Percentiles rank a stretch among this genome's conserved stretches.
phyloP scores from a whole-genome alignment of 2,113 vertebrate genomes.

The Poecile atricapillus region DNA sequence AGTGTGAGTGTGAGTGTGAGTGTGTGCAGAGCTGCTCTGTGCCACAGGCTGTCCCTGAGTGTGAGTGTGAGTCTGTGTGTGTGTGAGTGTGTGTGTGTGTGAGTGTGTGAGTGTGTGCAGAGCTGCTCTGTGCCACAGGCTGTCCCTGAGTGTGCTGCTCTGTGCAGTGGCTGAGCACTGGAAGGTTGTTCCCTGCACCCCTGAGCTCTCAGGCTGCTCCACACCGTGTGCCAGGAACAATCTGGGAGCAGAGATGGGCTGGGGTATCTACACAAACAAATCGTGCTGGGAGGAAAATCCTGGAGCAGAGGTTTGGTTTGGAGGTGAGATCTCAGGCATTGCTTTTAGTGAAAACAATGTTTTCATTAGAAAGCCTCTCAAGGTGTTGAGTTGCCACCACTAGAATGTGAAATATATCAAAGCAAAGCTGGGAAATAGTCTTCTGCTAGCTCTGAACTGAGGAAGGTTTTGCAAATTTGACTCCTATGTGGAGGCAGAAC shows the following conservation, averaged over 20 bases:
- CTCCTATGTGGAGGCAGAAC: neutral
- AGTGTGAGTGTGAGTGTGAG: too few relatives aligned
- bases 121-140: neutral
- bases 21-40: too few relatives aligned
- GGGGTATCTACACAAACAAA: neutral
- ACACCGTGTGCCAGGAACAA: rapidly evolving
- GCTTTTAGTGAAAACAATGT: neutral
- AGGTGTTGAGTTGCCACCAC: neutral
- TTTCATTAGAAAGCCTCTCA: neutral
- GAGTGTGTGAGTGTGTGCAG: neutral
- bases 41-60: too few relatives aligned
- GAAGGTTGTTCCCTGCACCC: neutral
- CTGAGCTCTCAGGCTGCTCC: neutral
- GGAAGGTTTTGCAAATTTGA: neutral
- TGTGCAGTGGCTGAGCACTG: neutral
- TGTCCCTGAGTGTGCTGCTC: neutral
- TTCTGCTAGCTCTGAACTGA: neutral
- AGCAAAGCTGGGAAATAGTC: neutral
- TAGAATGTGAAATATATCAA: neutral
- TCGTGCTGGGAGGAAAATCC: neutral
- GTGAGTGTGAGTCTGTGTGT: too few relatives aligned
- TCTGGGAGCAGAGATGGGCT: too few relatives aligned
- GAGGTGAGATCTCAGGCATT: neutral
- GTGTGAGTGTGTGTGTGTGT: rapidly evolving
- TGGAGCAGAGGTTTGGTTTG: neutral